A percentile compares a stretch with the other conserved stretches of the same genome.
Evolutionary conservation across 1,140 invertebrate genomes (phyloP).

Genomic region (Tigriopus japonicus): DNA sequence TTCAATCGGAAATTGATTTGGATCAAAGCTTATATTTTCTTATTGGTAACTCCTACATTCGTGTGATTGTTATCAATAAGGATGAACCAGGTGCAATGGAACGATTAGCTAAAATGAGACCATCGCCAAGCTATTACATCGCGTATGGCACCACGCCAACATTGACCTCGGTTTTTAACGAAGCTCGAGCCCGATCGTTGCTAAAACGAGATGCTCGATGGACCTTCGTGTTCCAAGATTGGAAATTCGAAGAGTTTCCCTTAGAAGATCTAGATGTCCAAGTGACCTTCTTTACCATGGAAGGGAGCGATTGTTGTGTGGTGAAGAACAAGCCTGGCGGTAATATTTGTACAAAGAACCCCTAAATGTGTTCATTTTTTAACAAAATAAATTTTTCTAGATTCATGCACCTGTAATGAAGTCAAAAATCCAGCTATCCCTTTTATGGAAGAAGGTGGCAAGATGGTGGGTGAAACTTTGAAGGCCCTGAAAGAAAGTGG

Average conservation of each 20-base stretch:
- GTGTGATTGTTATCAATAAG: not conserved
- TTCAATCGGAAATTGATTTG: not conserved
- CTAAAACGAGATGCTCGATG: not conserved
- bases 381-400: too few species aligned
- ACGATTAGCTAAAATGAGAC: not conserved
- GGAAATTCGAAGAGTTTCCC: not conserved
- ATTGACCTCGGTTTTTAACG: not conserved
- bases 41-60: not conserved
- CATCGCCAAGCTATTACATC: not conserved
- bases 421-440: not conserved
- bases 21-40: not conserved
- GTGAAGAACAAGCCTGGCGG: not conserved
- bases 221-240: not conserved
- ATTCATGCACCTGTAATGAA: too few species aligned
- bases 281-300: not conserved
- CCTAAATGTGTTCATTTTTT: too few species aligned
- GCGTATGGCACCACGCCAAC: not conserved
- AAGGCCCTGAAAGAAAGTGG: not conserved
- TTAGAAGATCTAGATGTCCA: not conserved
- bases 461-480: not conserved
- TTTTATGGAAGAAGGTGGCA: not conserved
- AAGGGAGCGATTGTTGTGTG: not conserved
- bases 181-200: not conserved
- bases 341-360: too few species aligned
- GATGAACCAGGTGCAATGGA: not conserved